Base-by-base conservation (phyloP, 2,113 vertebrate species). In the Pao palembangensis region DNA sequence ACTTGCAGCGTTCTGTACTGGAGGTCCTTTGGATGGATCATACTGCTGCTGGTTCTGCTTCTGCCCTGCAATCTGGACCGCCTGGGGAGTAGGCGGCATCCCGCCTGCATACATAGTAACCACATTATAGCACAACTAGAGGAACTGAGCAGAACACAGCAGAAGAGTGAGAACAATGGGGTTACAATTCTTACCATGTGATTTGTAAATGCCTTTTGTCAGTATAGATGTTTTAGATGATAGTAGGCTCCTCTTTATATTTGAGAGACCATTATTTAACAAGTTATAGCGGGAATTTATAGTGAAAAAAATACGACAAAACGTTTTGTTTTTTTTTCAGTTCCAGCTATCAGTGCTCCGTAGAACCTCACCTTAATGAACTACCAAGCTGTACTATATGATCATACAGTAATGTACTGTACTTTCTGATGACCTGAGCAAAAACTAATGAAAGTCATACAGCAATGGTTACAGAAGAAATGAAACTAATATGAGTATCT, bases 1-100 rank as follows among this genome's bases (percentile, higher is more conserved):
- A 64, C 91, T 92, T 71, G 93, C 91, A 0, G 93, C 92, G 8
- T 93, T 93, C 88, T 94, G 91, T 66, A 95, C 94, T 0, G 93
- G 94, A 2, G 94, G 94, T 28, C 94, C 94, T 85, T 95, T 95
- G 23, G 94, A 96, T 1, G 91, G 93, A 84, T 96, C 94, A 2
- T 96, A 94, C 51, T 92, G 91, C 58, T 92, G 92, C 71, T 93
- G 91, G 55, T 75, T 95, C 82, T 90, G 91, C 77, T 94, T 93
- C 84, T 93, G 93, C 43, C 91, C 93, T 41, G 90, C 61, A 25
- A 92, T 89, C 68, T 94, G 92, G 41, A 91, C 73, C 0, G 86
- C 76, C 75, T 93, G 92, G 38, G 89, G 92, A 57, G 87, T 88
- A 18, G 91, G 86, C 64, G 88, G 90, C 92, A 95, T 93, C 76